Percentiles rank a stretch among this genome's conserved stretches.
Evolutionary conservation across 1,140 invertebrate species (phyloP).

Genomic region (Drosophila micromelanica): DNA sequence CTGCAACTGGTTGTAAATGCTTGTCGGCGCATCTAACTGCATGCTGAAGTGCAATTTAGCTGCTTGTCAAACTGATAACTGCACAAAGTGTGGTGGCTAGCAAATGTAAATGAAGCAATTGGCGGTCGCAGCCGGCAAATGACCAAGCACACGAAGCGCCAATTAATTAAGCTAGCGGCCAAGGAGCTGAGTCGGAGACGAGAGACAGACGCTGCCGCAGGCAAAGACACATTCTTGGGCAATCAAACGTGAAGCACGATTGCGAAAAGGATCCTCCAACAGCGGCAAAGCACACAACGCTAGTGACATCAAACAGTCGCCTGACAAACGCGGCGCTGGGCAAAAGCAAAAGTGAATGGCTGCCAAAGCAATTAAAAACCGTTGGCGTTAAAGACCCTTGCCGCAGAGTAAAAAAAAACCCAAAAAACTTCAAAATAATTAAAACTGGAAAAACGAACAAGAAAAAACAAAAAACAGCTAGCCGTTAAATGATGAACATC

Average conservation of each 20-base stretch:
- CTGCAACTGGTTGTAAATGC: neutral
- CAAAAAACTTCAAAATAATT: conserved; percentile 37
- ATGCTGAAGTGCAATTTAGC: conserved; percentile 27
- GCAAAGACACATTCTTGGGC: conserved; percentile 45
- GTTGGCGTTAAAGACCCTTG: conserved; percentile 39
- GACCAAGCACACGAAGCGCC: conserved; percentile 21
- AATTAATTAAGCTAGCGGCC: conserved; percentile 53
- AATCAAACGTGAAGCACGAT: conserved; percentile 51
- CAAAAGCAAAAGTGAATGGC: conserved; percentile 41
- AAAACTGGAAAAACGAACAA: conserved; percentile 18
- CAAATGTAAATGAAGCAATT: conserved; percentile 18
- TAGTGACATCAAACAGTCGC: conserved; percentile 28
- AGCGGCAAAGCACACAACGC: neutral
- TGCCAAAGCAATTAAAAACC: conserved; percentile 50
- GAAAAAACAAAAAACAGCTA: neutral
- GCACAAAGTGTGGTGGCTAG: conserved; percentile 24
- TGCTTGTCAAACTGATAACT: conserved; percentile 36
- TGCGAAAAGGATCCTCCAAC: conserved; percentile 58
- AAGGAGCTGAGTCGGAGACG: conserved; percentile 27
- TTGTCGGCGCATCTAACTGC: conserved; percentile 18
- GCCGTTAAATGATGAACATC: neutral
- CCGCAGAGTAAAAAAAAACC: conserved; percentile 21
- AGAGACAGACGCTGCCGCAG: neutral
- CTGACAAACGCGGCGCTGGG: conserved; percentile 6
- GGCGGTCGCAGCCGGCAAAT: conserved; percentile 15